These are phyloP conservation scores for Rousettus leschenaultii DNA, from an alignment of 2,113 vertebrate genomes.

Conservation along the genomic window DNA sequence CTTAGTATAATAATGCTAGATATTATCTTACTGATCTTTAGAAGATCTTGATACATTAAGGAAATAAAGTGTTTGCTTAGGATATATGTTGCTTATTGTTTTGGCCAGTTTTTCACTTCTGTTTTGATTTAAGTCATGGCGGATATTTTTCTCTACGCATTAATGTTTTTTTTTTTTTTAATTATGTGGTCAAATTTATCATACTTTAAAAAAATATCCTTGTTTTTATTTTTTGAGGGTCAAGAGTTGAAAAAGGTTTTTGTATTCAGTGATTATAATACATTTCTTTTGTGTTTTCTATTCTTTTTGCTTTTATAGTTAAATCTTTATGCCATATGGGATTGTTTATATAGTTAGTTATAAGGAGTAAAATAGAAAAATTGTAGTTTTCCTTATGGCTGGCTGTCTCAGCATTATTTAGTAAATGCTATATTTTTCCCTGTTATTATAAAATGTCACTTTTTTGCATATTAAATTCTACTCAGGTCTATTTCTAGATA, in stretches of 20 bases:
- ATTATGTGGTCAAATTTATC: neutral
- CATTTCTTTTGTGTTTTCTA: neutral
- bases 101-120: neutral
- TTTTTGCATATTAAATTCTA: neutral
- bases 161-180: neutral
- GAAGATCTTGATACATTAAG: neutral
- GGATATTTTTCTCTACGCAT: neutral
- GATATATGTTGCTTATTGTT: neutral
- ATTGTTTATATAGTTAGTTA: neutral
- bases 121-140: neutral
- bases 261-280: neutral
- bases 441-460: neutral
- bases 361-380: neutral
- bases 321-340: neutral
- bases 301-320: neutral
- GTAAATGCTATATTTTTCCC: neutral
- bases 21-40: constrained; percentile 17
- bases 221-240: neutral
- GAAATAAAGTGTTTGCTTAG: neutral
- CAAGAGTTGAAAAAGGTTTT: neutral
- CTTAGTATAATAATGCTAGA: neutral
- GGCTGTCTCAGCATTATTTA: neutral
- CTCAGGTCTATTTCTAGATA: neutral
- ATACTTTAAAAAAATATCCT: neutral
- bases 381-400: neutral